Evolutionary conservation across 2,797 vertebrate species (phyloP), one percentile per base, ranked within the genome.

Genomic region (Coregonus sp.): DNA sequence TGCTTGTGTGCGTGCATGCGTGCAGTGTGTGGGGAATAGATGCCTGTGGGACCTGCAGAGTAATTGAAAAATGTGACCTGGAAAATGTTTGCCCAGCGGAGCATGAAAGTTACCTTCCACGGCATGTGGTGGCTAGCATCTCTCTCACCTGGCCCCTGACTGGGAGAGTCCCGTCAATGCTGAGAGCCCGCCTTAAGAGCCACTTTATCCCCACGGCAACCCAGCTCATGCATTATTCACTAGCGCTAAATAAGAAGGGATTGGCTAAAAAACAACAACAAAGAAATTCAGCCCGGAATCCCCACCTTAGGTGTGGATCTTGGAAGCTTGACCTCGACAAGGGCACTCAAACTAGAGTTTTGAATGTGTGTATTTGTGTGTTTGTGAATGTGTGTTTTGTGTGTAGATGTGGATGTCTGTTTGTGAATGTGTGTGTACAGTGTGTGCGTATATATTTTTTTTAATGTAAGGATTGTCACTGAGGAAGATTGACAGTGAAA

Each of bases 221-320:
- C 85, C 89, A 92, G 90, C 94, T 95, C 94, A 97, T 96, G 91
- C 94, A 96, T 96, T 96, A 97, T 96, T 95, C 94, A 95, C 91
- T 86, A 87, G 91, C 83, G 82, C 92, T 92, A 95, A 96, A 95
- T 94, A 96, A 96, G 93, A 90, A 85, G 86, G 94, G 95, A 96
- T 87, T 90, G 90, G 83, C 80, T 31, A 56, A 61, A n/a, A 61
- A 86, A 86, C 86, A 86, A 82, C 84, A 75, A 74, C 72, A 86
- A 80, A 78, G 74, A 56, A 86, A 84, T 91, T 80, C 83, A 73
- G 80, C 80, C 81, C 54, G 11, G 73, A 85, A 82, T 88, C 79
- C 81, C 73, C 66, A 75, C 75, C 90, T 83, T 83, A 89, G 93
- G 89, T 89, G 88, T 87, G 89, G 84, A 83, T 88, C 93, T 91